Evolutionary conservation across 2,888 invertebrate genomes (phyloP), one percentile per base, ranked within the genome.

Genomic region (Chrysotoxum bicinctum): DNA sequence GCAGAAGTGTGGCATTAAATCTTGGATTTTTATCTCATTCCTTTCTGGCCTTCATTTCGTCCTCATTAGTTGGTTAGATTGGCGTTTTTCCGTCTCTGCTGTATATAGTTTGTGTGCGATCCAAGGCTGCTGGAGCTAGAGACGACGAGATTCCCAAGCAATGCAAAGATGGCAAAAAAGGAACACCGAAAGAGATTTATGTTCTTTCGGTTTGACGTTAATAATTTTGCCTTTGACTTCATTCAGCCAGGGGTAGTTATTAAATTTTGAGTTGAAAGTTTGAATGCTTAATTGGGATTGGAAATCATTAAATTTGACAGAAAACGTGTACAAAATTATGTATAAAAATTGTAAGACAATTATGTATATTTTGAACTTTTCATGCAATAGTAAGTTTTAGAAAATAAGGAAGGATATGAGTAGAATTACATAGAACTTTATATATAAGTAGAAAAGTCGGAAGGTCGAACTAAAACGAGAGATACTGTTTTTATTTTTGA

Each of bases 21-120:
- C 85, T 85, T 81, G 85, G 85, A 81, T 85, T 81, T 81, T 81
- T 81, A 85, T 85, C 85, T 85, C 85, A 81, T 85, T 85, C 81
- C 85, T 81, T 85, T 81, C 68, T 68, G 76, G 85, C 85, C 76
- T 77, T 81, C 76, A 85, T 85, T 85, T 81, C 85, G 73, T 85
- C 81, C 85, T 85, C 85, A 85, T 85, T 85, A 85, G 85, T 69
- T 85, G 80, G 81, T 60, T 73, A 76, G 76, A 85, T 76, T 85
- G 85, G 76, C 81, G 81, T 81, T 85, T 81, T 85, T 81, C 81
- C 72, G 76, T 77, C 72, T 81, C 77, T 37, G n/a, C n/a, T n/a
- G n/a, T n/a, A n/a, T 43, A 30, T 60, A 62, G 62, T 45, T 58
- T 62, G 16, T 62, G 84, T 80, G 72, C 35, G 72, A 84, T 84